Base-by-base conservation (phyloP, 1,140 invertebrate species). In the Drosophila trapezifrons region DNA sequence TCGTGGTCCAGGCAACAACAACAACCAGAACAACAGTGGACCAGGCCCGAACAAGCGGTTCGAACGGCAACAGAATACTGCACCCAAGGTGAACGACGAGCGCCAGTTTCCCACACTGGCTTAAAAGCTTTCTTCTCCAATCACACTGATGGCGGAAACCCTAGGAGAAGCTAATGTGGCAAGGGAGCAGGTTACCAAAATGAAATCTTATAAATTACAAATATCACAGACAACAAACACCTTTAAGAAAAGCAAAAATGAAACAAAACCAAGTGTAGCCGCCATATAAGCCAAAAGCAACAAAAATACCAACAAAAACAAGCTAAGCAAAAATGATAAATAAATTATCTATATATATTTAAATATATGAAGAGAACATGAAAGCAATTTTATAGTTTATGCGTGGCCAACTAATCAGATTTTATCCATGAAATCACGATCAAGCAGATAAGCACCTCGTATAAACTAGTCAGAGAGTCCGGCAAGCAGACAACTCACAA, bases 81-180 rank as follows among this genome's bases (percentile, higher is more conserved):
- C 97, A 90, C 98, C 98, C 20, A 98, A 98, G 92, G 97, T 99
- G 54, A 97, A 98, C 92, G 97, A 99, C 93, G 97, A 97, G 93
- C 96, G 96, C 91, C 97, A 98, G 93, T 98, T 99, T 93, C 98
- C 98, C 73, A 97, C 97, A 83, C 94, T 98, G 91, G 96, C 96
- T 51, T 87, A 87, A 90, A 40, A 10, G 29, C 29, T 10, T 15
- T 20, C 17, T 9, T 9, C 29, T 20, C 6, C 17, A 35, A 9
- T 20, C 32, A 20, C 51, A n/a, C 17, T 10, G 32, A 54, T 37
- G 18, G 18, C 13, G 32, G 32, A 13, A 37, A n/a, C 22, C 13
- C 20, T 54, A 0, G 17, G 8, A 17, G 69, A 35, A 29, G 29
- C 49, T 54, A 17, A 18, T 27, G 35, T n/a, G 54, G 60, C 59